A percentile compares a stretch with the other conserved stretches of the same genome.
Evolutionary conservation across 2,797 vertebrate genomes (phyloP).

Genomic region (Cossypha niveicapilla): DNA sequence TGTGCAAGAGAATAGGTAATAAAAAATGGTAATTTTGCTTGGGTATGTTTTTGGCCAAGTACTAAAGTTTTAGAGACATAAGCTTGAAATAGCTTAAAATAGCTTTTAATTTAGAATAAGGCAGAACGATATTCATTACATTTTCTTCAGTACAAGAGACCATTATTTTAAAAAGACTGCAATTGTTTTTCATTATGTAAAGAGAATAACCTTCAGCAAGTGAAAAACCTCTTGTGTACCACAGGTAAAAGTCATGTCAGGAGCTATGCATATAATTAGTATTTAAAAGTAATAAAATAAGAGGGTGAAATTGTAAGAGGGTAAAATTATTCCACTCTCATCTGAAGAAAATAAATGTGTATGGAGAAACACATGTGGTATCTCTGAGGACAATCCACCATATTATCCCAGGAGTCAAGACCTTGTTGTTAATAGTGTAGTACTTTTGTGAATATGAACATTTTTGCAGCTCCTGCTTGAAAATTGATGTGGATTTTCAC

Average conservation of each 20-base stretch:
- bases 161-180: neutral
- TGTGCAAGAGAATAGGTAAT: neutral
- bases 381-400: neutral
- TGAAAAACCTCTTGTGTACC: neutral
- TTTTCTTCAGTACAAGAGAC: neutral
- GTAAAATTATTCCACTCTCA: neutral
- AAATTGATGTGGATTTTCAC: neutral
- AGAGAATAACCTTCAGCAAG: neutral
- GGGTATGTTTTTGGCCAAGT: neutral
- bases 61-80: neutral
- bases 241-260: neutral
- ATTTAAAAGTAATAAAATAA: neutral
- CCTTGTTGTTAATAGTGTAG: neutral
- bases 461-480: neutral
- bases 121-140: neutral
- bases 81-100: neutral
- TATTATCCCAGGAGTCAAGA: neutral
- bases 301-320: neutral
- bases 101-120: neutral
- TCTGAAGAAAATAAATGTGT: neutral
- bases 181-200: neutral
- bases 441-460: neutral
- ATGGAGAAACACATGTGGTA: neutral
- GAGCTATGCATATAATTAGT: neutral
- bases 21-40: neutral